phyloP scores from a whole-genome alignment of 2,113 vertebrate species.

The Cyprinus carpio region DNA sequence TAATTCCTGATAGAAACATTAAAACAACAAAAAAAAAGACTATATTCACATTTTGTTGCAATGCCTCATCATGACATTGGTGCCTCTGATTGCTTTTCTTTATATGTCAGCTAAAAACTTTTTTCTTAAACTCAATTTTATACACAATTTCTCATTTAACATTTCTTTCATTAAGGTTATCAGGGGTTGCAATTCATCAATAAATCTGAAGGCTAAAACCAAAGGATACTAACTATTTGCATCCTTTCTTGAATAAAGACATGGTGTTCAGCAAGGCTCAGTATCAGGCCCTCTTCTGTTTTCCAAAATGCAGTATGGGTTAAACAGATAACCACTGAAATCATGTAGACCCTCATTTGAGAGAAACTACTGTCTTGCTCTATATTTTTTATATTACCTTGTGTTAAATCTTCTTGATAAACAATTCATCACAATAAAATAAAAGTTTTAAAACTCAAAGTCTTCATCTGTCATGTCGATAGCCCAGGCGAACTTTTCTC shows the following conservation, averaged over 20 bases:
- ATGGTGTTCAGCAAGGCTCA: slow-evolving; percentile 21
- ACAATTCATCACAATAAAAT: background rate
- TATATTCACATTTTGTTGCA: slow-evolving; percentile 63
- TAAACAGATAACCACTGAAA: background rate
- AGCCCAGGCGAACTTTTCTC: slow-evolving; percentile 95
- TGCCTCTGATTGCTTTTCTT: background rate
- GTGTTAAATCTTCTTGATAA: background rate
- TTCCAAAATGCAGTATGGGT: background rate
- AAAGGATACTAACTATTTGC: slow-evolving; percentile 52
- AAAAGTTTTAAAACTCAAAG: slow-evolving; percentile 10
- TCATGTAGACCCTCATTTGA: background rate
- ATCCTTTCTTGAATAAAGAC: background rate
- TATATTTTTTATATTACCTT: background rate
- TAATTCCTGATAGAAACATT: slow-evolving; percentile 77
- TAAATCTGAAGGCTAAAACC: slow-evolving; percentile 91
- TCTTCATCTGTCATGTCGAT: slow-evolving; percentile 17
- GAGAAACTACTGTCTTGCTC: background rate
- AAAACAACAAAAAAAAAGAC: slow-evolving; percentile 57
- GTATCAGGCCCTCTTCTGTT: background rate
- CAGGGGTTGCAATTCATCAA: slow-evolving; percentile 78
- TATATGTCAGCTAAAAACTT: background rate
- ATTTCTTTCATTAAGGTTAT: slow-evolving; percentile 29
- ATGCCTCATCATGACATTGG: slow-evolving; percentile 46
- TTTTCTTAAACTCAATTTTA: slow-evolving; percentile 1
- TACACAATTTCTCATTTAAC: background rate